Conservation (phyloP, 2,797 vertebrate species). For the Gymnothorax reevesii region DNA sequence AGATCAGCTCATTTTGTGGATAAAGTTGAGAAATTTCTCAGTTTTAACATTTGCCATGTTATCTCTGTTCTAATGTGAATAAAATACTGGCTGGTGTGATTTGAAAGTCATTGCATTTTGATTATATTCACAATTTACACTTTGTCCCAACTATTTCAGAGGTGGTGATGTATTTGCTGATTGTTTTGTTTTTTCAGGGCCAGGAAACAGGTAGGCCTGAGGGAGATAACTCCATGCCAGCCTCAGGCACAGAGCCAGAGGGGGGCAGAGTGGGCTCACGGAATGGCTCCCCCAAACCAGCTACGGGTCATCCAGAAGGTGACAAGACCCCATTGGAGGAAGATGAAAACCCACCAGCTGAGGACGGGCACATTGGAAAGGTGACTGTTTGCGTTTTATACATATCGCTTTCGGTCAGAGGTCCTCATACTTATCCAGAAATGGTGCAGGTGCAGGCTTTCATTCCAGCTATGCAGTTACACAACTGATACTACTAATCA, state of each 20-base stretch:
- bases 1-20: too few species aligned
- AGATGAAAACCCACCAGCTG: conserved; percentile 4
- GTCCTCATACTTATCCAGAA: too few species aligned
- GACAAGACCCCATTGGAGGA: conserved; percentile 6
- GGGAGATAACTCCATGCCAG: conserved; percentile 27
- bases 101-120: too few species aligned
- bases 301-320: neutral
- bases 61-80: too few species aligned
- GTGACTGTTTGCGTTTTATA: conserved; percentile 6
- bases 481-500: too few species aligned
- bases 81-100: too few species aligned
- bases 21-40: too few species aligned
- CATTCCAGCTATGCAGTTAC: too few species aligned
- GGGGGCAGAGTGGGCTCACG: neutral
- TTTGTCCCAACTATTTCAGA: too few species aligned
- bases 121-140: too few species aligned
- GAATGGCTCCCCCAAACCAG: conserved; percentile 28
- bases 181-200: conserved; percentile 2
- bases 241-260: conserved; percentile 19
- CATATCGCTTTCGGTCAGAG: neutral
- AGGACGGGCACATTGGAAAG: conserved; percentile 28
- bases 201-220: conserved; percentile 47
- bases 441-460: too few species aligned
- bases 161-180: neutral
- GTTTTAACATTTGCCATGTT: too few species aligned